These are phyloP conservation scores for Notocelia uddmanniana DNA, from an alignment of 2,888 invertebrate genomes.

Conservation along the genomic window DNA sequence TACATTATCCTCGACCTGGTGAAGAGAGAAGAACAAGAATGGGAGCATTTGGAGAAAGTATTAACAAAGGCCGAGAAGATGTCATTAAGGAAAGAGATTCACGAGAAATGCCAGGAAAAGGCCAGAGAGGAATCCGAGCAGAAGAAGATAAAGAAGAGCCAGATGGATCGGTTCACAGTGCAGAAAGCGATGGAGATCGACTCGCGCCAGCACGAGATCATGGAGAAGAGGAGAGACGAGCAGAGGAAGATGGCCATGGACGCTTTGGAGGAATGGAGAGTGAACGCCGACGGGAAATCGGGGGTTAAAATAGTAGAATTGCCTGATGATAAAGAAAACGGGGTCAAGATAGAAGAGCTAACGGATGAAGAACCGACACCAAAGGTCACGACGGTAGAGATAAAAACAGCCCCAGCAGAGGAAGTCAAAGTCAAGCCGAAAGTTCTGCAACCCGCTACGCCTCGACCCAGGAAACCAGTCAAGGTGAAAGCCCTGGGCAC, in stretches of 20 bases:
- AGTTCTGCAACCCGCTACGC: constrained; percentile 38
- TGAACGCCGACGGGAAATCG: constrained; percentile 53
- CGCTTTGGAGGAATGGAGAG: constrained; percentile 87
- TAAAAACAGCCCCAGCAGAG: neutral
- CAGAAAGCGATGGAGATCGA: constrained; percentile 82
- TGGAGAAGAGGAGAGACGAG: constrained; percentile 87
- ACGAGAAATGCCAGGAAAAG: constrained; percentile 84
- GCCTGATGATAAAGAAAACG: constrained; percentile 45
- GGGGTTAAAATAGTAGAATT: constrained; percentile 39
- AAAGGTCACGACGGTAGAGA: constrained; percentile 21
- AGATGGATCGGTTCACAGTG: constrained; percentile 84
- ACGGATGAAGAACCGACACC: constrained; percentile 37
- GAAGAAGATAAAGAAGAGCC: constrained; percentile 78
- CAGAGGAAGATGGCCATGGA: constrained; percentile 88
- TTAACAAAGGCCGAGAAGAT: constrained; percentile 85
- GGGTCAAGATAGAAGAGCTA: constrained; percentile 46
- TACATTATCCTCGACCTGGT: constrained; percentile 88
- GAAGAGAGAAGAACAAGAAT: constrained; percentile 85
- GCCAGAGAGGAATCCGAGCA: constrained; percentile 84
- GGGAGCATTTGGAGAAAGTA: constrained; percentile 86
- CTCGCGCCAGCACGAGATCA: constrained; percentile 82
- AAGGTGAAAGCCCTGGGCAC: constrained; percentile 15
- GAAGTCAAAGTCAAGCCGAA: constrained; percentile 45
- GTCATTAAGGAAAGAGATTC: constrained; percentile 83
- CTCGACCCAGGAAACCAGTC: constrained; percentile 44